Percentiles rank a stretch among this genome's conserved stretches.
Conservation (phyloP, 1,140 invertebrate species). For the Colletes gigas region DNA sequence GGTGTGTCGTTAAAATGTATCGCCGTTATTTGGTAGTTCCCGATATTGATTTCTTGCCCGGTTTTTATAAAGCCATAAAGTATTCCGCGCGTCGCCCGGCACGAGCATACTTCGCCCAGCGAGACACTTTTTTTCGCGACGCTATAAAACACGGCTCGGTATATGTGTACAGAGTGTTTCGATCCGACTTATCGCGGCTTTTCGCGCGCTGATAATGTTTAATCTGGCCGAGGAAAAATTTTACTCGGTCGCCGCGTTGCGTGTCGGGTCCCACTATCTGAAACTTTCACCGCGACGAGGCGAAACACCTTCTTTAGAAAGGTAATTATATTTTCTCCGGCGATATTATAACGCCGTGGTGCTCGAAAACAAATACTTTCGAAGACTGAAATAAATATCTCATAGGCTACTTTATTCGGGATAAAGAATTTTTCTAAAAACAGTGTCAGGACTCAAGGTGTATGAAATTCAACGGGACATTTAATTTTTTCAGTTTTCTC, state of each 20-base stretch:
- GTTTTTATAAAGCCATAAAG: not conserved
- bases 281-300: not conserved
- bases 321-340: too few species aligned
- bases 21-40: not conserved
- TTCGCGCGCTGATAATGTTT: not conserved
- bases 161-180: too few species aligned
- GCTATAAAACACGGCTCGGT: not conserved
- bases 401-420: too few species aligned
- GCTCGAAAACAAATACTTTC: not conserved
- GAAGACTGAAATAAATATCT: too few species aligned
- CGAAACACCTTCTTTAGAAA: not conserved
- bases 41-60: not conserved
- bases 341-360: too few species aligned
- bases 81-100: too few species aligned
- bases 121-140: not conserved
- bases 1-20: not conserved
- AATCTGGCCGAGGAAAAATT: not conserved
- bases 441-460: too few species aligned
- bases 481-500: too few species aligned
- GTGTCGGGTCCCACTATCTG: not conserved
- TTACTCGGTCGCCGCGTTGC: constrained; percentile 11
- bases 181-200: constrained; percentile 1
- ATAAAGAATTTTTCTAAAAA: too few species aligned
- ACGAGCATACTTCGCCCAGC: not conserved
- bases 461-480: too few species aligned